phyloP scores from a whole-genome alignment of 2,888 invertebrate genomes.

The Atrina japonica region DNA sequence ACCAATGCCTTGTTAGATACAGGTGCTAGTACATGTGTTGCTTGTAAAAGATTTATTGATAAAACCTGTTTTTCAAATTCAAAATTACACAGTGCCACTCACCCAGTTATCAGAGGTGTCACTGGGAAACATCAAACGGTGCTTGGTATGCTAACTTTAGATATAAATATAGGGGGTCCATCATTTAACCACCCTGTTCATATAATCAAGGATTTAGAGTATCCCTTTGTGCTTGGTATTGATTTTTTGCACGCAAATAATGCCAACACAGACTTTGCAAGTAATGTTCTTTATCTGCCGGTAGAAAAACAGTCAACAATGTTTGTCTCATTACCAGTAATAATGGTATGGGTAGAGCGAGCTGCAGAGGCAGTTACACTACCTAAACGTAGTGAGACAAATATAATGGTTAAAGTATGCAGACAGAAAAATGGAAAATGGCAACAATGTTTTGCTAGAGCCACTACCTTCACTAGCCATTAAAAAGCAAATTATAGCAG shows the following conservation, averaged over 20 bases:
- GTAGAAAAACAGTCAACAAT: background rate
- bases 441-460: conserved; percentile 11
- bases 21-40: conserved; percentile 18
- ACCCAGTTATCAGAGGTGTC: conserved; percentile 10
- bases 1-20: conserved; percentile 23
- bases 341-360: background rate
- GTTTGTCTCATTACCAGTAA: background rate
- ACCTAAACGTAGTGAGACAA: conserved; percentile 6
- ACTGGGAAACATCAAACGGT: conserved; percentile 11
- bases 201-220: conserved; percentile 12
- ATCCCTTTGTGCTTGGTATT: conserved; percentile 26
- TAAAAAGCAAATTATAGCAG: conserved; percentile 9
- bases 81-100: background rate
- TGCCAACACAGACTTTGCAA: conserved; percentile 4
- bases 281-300: background rate
- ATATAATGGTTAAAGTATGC: conserved; percentile 2
- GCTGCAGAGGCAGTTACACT: background rate
- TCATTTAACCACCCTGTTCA: conserved; percentile 13
- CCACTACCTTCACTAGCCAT: background rate
- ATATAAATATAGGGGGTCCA: conserved; percentile 1
- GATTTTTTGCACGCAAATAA: conserved; percentile 23
- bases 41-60: conserved; percentile 4
- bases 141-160: conserved; percentile 19
- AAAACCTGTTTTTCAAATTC: conserved; percentile 4
- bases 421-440: background rate